Evolutionary conservation across 2,888 invertebrate species (phyloP).

Genomic region (Epirrita christyi): DNA sequence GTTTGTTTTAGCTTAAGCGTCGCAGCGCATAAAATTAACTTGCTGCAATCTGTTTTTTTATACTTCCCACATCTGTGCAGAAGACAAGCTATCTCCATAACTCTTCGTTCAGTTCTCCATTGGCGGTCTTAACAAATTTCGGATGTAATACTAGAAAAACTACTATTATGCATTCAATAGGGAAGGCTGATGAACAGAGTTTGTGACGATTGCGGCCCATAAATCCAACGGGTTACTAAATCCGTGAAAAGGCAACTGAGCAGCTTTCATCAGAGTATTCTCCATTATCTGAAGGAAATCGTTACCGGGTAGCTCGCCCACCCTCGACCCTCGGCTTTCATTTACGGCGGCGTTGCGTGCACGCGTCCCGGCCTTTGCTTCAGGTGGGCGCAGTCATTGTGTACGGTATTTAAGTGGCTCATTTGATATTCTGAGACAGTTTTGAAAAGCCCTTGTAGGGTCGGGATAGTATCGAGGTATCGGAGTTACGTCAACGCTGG

Average conservation of each 20-base stretch:
- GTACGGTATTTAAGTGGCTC: conserved; percentile 82
- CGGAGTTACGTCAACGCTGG: conserved; percentile 37
- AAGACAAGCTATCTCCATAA: conserved; percentile 65
- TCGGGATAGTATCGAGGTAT: conserved; percentile 65
- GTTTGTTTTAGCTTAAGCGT: conserved; percentile 68
- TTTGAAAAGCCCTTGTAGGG: conserved; percentile 75
- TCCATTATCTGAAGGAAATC: conserved; percentile 83
- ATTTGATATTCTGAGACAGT: conserved; percentile 84
- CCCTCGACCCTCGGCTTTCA: conserved; percentile 76
- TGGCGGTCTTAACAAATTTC: conserved; percentile 52
- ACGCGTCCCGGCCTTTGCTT: conserved; percentile 79
- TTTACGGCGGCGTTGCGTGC: conserved; percentile 80
- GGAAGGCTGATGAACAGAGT: conserved; percentile 67
- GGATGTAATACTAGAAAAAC: conserved; percentile 51
- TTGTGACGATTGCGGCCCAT: conserved; percentile 66
- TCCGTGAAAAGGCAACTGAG: conserved; percentile 76
- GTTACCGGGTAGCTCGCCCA: conserved; percentile 77
- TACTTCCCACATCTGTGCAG: conserved; percentile 56
- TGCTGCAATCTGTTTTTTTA: conserved; percentile 61
- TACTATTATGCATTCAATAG: conserved; percentile 64
- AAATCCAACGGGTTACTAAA: conserved; percentile 75
- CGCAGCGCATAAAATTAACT: conserved; percentile 66
- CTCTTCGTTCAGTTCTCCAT: conserved; percentile 55
- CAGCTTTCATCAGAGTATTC: conserved; percentile 82
- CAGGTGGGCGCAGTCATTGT: conserved; percentile 82